Base-by-base conservation (phyloP, 2,888 invertebrate genomes). In the Chromoteleia sp. region DNA sequence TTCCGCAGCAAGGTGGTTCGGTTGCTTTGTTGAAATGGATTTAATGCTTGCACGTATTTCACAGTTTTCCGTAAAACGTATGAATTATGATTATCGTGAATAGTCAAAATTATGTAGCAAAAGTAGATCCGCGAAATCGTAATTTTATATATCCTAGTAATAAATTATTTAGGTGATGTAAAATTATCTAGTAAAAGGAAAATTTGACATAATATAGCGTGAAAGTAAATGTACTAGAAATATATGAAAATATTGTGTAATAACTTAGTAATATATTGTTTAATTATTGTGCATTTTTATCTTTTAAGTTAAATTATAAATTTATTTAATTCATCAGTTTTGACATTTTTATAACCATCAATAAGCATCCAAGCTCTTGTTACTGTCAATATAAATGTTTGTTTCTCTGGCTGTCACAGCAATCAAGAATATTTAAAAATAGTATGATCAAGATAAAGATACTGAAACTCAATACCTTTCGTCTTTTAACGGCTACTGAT, bases 1-100 rank as follows among this genome's bases (percentile, higher is more conserved):
- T 61, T 19, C 30, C 6, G 12, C 48, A 63, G 48, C 33, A 63
- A 43, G 2, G 7, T 30, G 7, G 8, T 12, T 19, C 7, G 19
- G 15, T 33, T 48, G 41, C 14, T 39, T 58, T 39, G 45, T 30
- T 29, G 19, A 30, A 33, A 48, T 48, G 12, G 33, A 17, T 63
- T 41, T n/a, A 30, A 61, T 48, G 29, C 48, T 15, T n/a, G 45
- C 21, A n/a, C 17, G n/a, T 33, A 19, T 45, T 63, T 63, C 29
- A 21, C 8, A 29, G 17, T 12, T 39, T 39, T 39, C 14, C 2
- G 10, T 33, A 4, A 33, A 10, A 10, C 7, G 6, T 8, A 33
- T 33, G 33, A 10, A 33, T 33, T 33, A n/a, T n/a, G n/a, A n/a
- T n/a, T n/a, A n/a, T n/a, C n/a, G n/a, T n/a, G n/a, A n/a, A n/a